Conservation (phyloP, 2,797 vertebrate genomes). For the Malacoraja senta region DNA sequence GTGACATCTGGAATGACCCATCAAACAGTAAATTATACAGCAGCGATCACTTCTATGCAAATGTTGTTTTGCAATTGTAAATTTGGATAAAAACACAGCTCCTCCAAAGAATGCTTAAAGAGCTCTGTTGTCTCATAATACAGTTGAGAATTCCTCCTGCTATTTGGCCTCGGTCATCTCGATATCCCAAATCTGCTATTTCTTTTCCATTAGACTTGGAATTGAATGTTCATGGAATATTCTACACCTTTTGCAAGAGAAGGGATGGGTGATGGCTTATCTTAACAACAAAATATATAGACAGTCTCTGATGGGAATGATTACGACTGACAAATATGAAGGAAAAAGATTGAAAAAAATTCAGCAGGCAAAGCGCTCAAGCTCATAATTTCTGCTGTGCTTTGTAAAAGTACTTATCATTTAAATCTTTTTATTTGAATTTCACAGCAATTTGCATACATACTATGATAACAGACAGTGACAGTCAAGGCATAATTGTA, state of each 20-base stretch:
- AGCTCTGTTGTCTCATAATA: neutral
- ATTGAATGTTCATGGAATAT: neutral
- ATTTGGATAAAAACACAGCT: neutral
- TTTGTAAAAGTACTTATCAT: too few species aligned
- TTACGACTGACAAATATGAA: neutral
- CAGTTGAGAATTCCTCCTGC: neutral
- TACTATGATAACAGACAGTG: too few species aligned
- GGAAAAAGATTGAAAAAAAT: neutral
- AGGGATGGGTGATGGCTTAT: too few species aligned
- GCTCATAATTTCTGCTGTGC: neutral
- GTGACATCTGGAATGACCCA: neutral
- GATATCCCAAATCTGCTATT: neutral
- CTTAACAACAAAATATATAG: neutral
- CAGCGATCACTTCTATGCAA: neutral
- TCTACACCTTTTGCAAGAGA: neutral
- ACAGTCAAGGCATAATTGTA: too few species aligned
- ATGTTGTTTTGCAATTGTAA: neutral
- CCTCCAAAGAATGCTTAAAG: neutral
- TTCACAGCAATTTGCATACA: too few species aligned
- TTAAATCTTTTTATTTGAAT: too few species aligned
- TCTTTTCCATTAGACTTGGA: neutral
- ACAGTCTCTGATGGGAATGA: neutral
- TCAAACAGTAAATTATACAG: neutral
- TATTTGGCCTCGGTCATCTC: neutral
- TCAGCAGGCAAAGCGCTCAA: neutral